These are phyloP conservation scores for Myotis myotis DNA, from an alignment of 2,797 vertebrate genomes.

Conservation along the genomic window DNA sequence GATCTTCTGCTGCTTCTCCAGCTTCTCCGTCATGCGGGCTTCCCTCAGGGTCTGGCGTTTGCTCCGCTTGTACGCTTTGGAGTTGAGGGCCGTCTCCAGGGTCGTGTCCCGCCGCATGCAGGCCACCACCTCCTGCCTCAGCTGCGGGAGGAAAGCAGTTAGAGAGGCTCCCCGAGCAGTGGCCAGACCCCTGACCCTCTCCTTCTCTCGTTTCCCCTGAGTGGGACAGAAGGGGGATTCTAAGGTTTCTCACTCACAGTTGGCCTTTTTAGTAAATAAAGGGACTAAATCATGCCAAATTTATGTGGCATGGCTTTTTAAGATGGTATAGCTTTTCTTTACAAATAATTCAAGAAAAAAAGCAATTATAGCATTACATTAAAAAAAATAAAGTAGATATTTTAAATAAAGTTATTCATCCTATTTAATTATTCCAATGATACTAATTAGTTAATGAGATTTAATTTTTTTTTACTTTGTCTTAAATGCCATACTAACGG, in stretches of 20 bases:
- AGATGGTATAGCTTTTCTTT: neutral
- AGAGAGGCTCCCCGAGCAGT: neutral
- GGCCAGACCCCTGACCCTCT: neutral
- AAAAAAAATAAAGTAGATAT: neutral
- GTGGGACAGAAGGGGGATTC: neutral
- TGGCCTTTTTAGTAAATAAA: neutral
- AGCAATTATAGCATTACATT: neutral
- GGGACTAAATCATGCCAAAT: neutral
- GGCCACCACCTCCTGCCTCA: conserved; percentile 97
- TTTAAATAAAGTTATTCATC: conserved; percentile 49
- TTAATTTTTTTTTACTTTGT: neutral
- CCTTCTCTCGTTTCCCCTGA: neutral
- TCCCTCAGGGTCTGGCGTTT: conserved; percentile 97
- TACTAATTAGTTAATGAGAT: conserved; percentile 42
- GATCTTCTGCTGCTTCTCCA: conserved; percentile 99
- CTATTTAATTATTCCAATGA: conserved; percentile 47
- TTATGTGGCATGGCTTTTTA: neutral
- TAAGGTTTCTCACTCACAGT: neutral
- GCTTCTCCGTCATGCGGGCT: conserved; percentile 97
- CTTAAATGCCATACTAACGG: conserved; percentile 42
- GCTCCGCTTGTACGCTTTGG: conserved; percentile 97
- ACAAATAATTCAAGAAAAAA: conserved; percentile 20
- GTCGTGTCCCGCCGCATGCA: conserved; percentile 98
- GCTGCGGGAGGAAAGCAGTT: conserved; percentile 80
- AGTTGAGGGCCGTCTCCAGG: conserved; percentile 96